These are phyloP conservation scores for Melospiza georgiana DNA, from an alignment of 2,113 vertebrate genomes.

Conservation along the genomic window DNA sequence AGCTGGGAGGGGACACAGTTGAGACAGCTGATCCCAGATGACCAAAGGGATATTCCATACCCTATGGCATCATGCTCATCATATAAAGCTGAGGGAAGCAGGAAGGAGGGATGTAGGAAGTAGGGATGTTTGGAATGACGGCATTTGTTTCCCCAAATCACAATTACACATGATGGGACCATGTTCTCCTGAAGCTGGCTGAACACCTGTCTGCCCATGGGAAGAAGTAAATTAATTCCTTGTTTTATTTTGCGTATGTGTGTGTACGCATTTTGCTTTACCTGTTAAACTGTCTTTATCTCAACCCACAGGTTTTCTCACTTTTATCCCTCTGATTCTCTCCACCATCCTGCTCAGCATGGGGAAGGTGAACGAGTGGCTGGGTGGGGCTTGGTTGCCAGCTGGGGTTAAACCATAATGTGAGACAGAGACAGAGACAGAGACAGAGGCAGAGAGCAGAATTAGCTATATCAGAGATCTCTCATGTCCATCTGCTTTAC, in stretches of 20 bases:
- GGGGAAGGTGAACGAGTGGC: accelerated
- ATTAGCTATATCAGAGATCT: background rate
- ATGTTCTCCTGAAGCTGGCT: background rate
- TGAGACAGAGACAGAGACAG: too few relatives aligned
- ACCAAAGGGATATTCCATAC: background rate
- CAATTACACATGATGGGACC: accelerated
- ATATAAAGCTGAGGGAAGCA: background rate
- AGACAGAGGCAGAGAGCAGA: too few relatives aligned
- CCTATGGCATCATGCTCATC: background rate
- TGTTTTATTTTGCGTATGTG: background rate
- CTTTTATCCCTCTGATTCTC: background rate
- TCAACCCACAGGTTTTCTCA: background rate
- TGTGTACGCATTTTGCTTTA: background rate
- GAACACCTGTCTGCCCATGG: too few relatives aligned
- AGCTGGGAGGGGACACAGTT: accelerated
- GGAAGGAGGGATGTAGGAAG: background rate
- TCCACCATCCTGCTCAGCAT: background rate
- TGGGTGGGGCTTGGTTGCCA: background rate
- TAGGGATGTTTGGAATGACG: background rate
- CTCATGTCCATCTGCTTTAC: background rate
- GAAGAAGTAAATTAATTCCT: background rate
- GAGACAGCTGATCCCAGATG: background rate
- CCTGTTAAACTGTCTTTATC: background rate
- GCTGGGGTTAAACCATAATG: background rate
- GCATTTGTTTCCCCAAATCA: background rate